Evolutionary conservation across 2,113 vertebrate species (phyloP).

Genomic region (Nothobranchius furzeri): DNA sequence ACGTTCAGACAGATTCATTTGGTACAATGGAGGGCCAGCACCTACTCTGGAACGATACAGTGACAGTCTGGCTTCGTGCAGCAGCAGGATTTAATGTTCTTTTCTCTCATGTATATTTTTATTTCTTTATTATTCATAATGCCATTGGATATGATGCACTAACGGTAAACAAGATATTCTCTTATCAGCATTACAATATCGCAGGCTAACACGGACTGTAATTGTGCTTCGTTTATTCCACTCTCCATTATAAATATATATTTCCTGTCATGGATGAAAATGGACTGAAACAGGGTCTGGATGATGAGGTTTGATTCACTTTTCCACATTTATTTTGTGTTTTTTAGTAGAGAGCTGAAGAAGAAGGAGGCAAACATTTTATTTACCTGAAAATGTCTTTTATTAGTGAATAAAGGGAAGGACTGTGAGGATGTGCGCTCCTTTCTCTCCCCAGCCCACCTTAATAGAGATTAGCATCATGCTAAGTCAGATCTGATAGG

Average conservation of each 20-base stretch:
- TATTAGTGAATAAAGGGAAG: slow-evolving; percentile 21
- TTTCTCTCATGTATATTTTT: slow-evolving; percentile 20
- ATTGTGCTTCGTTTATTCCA: slow-evolving; percentile 62
- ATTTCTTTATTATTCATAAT: slow-evolving; percentile 64
- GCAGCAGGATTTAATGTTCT: slow-evolving; percentile 60
- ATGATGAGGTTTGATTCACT: slow-evolving; percentile 42
- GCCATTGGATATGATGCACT: slow-evolving; percentile 60
- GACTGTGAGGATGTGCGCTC: slow-evolving; percentile 1
- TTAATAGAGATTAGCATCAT: slow-evolving; percentile 73
- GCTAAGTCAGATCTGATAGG: slow-evolving; percentile 72
- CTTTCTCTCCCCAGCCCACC: slow-evolving; percentile 45
- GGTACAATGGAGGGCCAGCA: slow-evolving; percentile 36
- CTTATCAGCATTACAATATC: slow-evolving; percentile 70
- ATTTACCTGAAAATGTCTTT: slow-evolving; percentile 9
- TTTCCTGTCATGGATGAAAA: slow-evolving; percentile 53
- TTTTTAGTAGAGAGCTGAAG: slow-evolving; percentile 5
- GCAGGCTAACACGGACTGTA: slow-evolving; percentile 51
- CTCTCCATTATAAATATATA: slow-evolving; percentile 53
- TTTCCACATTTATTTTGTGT: slow-evolving; percentile 37
- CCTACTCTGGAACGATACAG: slow-evolving; percentile 27
- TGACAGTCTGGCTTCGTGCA: slow-evolving; percentile 38
- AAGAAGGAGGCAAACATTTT: slow-evolving; percentile 1
- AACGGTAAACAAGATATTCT: slow-evolving; percentile 63
- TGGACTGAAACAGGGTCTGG: slow-evolving; percentile 31
- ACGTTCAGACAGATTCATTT: slow-evolving; percentile 56